Evolutionary conservation across 2,113 vertebrate genomes (phyloP).

Genomic region (Cochlearius cochlearius): DNA sequence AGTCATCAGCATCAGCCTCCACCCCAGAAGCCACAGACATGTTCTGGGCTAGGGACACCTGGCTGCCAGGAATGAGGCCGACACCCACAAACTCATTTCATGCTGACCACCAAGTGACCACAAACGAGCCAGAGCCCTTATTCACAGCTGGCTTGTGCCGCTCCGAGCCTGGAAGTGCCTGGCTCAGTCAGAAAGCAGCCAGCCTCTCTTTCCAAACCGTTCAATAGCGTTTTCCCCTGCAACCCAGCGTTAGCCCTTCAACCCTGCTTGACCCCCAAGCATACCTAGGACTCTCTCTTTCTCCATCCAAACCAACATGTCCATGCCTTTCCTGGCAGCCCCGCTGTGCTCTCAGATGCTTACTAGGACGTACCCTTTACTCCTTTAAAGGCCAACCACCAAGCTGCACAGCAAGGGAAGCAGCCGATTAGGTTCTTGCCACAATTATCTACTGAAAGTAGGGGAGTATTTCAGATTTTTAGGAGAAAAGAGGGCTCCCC

Average conservation of each 20-base stretch:
- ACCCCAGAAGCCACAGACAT: neutral
- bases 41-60: neutral
- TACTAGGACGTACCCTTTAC: neutral
- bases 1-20: neutral
- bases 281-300: neutral
- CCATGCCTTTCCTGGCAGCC: neutral
- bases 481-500: neutral
- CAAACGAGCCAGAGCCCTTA: neutral
- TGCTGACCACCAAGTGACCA: neutral
- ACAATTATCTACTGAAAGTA: neutral
- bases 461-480: neutral
- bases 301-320: neutral
- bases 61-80: neutral
- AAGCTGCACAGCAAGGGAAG: neutral
- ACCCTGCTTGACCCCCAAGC: neutral
- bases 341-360: neutral
- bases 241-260: neutral
- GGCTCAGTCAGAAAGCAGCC: neutral
- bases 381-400: neutral
- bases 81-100: neutral
- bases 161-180: neutral
- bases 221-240: neutral
- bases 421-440: neutral
- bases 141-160: neutral
- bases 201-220: neutral